Conservation (phyloP, 2,888 invertebrate genomes). For the Heliconius aoede region DNA sequence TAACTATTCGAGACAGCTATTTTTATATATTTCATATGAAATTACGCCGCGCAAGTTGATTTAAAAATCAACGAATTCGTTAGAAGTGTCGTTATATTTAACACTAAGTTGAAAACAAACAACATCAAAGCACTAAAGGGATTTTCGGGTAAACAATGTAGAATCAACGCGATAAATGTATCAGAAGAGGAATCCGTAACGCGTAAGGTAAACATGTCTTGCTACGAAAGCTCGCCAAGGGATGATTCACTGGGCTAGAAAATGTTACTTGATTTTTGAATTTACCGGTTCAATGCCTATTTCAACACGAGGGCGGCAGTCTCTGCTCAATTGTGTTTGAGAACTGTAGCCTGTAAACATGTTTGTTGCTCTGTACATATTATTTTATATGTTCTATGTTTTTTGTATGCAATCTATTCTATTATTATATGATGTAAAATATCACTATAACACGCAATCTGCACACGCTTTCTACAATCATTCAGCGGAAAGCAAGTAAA, state of each 20-base stretch:
- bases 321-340: conserved; percentile 59
- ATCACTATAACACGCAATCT: neutral
- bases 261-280: conserved; percentile 83
- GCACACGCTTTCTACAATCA: no score
- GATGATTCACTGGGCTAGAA: conserved; percentile 78
- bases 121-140: conserved; percentile 53
- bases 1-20: neutral
- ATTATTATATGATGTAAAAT: neutral
- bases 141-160: conserved; percentile 74
- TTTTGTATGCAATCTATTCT: neutral
- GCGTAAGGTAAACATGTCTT: conserved; percentile 74
- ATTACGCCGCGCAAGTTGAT: neutral
- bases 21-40: neutral
- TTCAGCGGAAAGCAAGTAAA: no score
- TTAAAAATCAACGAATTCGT: conserved; percentile 14
- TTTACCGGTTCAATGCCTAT: conserved; percentile 73
- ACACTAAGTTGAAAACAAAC: conserved; percentile 21
- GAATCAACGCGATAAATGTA: conserved; percentile 77
- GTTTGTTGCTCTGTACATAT: conserved; percentile 1
- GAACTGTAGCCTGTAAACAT: conserved; percentile 31
- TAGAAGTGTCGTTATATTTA: conserved; percentile 14
- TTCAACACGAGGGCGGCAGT: conserved; percentile 59
- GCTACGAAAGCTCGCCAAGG: conserved; percentile 67
- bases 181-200: conserved; percentile 74
- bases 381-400: neutral